Conservation (phyloP, 2,888 invertebrate genomes). For the Cephus spinipes region DNA sequence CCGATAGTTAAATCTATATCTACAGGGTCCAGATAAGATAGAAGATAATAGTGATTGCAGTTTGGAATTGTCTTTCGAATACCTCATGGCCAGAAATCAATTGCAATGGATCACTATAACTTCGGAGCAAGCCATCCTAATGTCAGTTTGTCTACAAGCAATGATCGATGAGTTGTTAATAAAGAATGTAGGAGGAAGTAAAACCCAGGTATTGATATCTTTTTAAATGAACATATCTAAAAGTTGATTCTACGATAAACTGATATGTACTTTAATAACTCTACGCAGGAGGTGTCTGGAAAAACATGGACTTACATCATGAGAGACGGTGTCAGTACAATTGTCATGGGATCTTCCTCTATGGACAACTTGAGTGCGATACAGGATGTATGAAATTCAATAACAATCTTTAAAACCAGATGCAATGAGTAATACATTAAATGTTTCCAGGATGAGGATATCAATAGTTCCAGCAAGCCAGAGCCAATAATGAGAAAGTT, state of each 20-base stretch:
- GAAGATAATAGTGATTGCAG: constrained; percentile 51
- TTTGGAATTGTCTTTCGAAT: constrained; percentile 93
- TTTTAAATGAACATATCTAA: not conserved
- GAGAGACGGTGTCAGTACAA: constrained; percentile 79
- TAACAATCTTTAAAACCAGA: constrained; percentile 11
- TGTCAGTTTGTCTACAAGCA: constrained; percentile 94
- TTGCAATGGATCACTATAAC: constrained; percentile 94
- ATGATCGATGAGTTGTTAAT: constrained; percentile 94
- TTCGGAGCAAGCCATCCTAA: constrained; percentile 92
- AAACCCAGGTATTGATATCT: constrained; percentile 57
- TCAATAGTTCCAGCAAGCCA: constrained; percentile 44
- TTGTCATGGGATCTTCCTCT: constrained; percentile 71
- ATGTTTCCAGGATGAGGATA: constrained; percentile 4
- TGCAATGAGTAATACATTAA: constrained; percentile 3
- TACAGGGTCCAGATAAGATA: constrained; percentile 46
- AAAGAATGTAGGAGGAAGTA: constrained; percentile 75
- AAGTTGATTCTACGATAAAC: constrained; percentile 5
- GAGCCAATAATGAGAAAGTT: constrained; percentile 82
- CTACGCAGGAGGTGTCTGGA: constrained; percentile 52
- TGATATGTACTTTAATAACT: not conserved
- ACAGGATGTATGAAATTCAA: constrained; percentile 31
- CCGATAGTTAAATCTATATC: constrained; percentile 5
- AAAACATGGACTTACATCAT: constrained; percentile 78
- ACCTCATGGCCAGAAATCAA: constrained; percentile 90
- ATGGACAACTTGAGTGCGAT: constrained; percentile 63